These are phyloP conservation scores for Mionectes macconnelli DNA, from an alignment of 2,113 vertebrate species.

Conservation along the genomic window DNA sequence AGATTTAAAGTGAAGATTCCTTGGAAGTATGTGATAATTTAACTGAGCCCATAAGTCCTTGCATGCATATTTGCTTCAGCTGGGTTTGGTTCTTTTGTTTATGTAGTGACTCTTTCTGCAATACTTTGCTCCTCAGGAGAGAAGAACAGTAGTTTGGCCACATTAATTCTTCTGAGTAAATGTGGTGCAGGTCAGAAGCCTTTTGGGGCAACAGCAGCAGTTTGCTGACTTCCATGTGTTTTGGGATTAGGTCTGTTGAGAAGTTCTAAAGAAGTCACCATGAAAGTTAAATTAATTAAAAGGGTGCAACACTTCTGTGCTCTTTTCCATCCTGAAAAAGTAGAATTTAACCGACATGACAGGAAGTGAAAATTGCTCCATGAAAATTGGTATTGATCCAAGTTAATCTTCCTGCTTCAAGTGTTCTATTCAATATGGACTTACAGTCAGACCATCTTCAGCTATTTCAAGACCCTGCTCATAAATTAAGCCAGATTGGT, in stretches of 20 bases:
- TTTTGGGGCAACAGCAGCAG: background rate
- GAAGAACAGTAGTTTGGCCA: background rate
- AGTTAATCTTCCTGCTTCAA: background rate
- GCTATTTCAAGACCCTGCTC: background rate
- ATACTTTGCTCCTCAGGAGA: background rate
- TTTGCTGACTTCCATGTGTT: background rate
- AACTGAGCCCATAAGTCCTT: background rate
- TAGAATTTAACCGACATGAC: background rate
- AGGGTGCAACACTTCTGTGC: background rate
- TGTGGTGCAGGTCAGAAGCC: background rate
- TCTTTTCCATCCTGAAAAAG: background rate
- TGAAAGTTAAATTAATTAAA: background rate
- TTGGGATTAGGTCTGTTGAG: background rate
- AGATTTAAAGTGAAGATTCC: constrained; percentile 22
- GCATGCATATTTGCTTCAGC: background rate
- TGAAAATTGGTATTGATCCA: background rate
- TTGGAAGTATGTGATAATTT: background rate
- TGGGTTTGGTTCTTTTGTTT: background rate
- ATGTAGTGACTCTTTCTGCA: background rate
- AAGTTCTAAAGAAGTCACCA: background rate
- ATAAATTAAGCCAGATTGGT: background rate
- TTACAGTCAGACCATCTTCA: background rate
- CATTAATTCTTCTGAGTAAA: background rate
- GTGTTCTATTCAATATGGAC: background rate
- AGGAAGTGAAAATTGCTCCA: background rate